phyloP scores from a whole-genome alignment of 2,797 vertebrate genomes.

The Mormyrops attenuatus region DNA sequence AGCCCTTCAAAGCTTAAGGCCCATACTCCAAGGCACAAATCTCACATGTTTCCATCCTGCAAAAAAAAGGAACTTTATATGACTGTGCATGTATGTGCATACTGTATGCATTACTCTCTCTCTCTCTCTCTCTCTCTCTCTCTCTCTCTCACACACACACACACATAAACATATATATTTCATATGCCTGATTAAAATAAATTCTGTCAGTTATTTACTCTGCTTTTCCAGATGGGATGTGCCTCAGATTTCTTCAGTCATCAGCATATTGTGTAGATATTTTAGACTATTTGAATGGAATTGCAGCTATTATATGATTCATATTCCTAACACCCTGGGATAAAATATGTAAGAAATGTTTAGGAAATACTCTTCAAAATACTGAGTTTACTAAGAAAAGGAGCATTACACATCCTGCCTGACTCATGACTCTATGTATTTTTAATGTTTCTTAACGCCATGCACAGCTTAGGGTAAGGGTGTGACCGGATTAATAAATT shows the following conservation, averaged over 20 bases:
- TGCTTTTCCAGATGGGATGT: neutral
- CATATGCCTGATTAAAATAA: neutral
- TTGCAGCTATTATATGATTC: neutral
- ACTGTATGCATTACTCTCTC: neutral
- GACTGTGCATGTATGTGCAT: neutral
- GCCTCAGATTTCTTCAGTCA: neutral
- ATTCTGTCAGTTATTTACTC: neutral
- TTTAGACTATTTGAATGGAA: neutral
- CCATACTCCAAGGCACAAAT: neutral
- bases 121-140: neutral
- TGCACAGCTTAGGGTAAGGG: neutral
- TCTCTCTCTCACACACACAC: neutral
- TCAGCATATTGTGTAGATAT: neutral
- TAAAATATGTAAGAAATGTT: neutral
- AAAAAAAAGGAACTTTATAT: neutral
- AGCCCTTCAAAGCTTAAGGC: neutral
- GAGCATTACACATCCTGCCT: neutral
- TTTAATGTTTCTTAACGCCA: neutral
- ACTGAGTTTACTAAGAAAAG: neutral
- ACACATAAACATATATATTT: neutral
- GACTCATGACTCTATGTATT: neutral
- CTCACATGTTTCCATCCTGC: neutral
- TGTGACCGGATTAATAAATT: neutral
- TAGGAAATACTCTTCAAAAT: neutral
- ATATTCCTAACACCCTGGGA: neutral